Evolutionary conservation across 2,113 vertebrate species (phyloP), one percentile per base, ranked within the genome.

Genomic region (Rhynchomys soricoides): DNA sequence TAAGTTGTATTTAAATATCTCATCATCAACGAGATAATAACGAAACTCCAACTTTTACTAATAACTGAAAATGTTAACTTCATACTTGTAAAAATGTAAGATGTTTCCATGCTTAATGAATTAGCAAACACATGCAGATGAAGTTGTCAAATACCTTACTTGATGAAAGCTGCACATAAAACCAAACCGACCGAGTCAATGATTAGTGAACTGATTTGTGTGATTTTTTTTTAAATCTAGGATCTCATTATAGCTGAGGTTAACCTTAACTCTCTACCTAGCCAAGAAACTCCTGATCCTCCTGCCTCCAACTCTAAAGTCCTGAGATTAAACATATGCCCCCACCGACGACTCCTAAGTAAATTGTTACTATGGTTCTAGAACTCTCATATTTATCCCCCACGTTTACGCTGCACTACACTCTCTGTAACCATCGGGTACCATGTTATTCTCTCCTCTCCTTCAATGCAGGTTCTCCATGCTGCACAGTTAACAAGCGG

Each of bases 281-380:
- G 59, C 29, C 59, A 66, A 66, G 59, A 70, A n/a, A 87, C 66
- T 86, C 59, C 45, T 71, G 48, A 52, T 87, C 22, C 64, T 71
- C 50, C 68, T 55, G 68, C 86, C 68, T 73, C 50, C 37, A 73
- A 29, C 50, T 57, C 37, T 70, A 17, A 55, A 55, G 37, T 40
- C 34, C 66, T 19, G 50, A 37, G 22, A 19, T 24, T 71, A 55
- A 55, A 40, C 2, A 8, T 29, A 19, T 40, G 34, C 19, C 64
- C 21, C 40, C 15, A 37, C 45, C 68, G 8, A 57, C 0, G 29
- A 29, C 68, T 73, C 86, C 3, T 57, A 81, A 86, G 31, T 57
- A 79, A 93, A 86, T 50, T 93, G 89, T 89, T n/a, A 91, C 43
- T 52, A 73, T n/a, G 26, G 50, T 71, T 85, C 89, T 93, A 97